Evolutionary conservation across 2,888 invertebrate genomes (phyloP), one percentile per base, ranked within the genome.

Genomic region (Uropetala carovei): DNA sequence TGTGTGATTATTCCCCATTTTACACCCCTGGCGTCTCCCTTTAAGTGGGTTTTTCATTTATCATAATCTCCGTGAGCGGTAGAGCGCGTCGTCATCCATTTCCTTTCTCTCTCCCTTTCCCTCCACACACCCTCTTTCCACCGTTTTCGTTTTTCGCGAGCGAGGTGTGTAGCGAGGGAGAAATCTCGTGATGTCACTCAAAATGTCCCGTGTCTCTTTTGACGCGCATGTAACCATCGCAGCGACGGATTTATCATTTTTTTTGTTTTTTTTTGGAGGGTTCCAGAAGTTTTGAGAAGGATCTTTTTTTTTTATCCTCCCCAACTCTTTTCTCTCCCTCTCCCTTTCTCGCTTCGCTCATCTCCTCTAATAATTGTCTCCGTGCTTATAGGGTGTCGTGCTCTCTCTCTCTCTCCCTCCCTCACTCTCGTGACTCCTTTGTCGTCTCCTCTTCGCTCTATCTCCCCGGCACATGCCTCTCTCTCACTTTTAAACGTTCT

Each of bases 41-140:
- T 68, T 68, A 14, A 75, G 75, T 27, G 27, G 68, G 68, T 68
- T 68, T 68, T 68, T 68, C 68, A n/a, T 68, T 68, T 75, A 9
- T 27, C 75, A 27, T 75, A 75, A 75, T 75, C 7, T 75, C 27
- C 27, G 4, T n/a, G 22, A 13, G 11, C 13, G 75, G 27, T 75
- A 27, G 22, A 27, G 27, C 75, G 10, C 27, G 75, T 75, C 22
- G n/a, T n/a, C n/a, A 64, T 64, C 68, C 27, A 27, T 75, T 43
- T 75, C 75, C 27, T 27, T 75, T 27, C 18, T 75, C 75, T 10
- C 1, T 22, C 11, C 43, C 43, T 43, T 5, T 5, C 43, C 43
- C 43, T 43, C 43, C 1, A 43, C 43, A 43, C 43, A 43, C 43
- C 43, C 43, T n/a, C n/a, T 43, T 43, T 43, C 43, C 43, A 43